Conservation (phyloP, 2,797 vertebrate genomes). For the Oreortyx pictus region DNA sequence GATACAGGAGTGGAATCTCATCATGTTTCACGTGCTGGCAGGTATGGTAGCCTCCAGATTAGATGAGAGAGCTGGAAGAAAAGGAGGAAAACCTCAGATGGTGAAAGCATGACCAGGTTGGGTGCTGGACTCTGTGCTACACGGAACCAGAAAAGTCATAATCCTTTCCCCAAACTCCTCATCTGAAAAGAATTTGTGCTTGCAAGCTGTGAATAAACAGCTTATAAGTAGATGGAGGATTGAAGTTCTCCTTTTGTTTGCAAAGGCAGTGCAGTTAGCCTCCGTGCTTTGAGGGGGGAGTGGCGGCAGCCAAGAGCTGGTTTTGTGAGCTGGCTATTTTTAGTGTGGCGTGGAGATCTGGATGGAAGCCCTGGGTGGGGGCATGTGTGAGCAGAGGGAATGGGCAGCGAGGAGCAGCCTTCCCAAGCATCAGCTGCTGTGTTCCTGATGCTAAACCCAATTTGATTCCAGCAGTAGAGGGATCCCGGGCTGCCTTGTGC, state of each 20-base stretch:
- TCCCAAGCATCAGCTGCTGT: slow-evolving; percentile 3
- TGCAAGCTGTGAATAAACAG: slow-evolving; percentile 63
- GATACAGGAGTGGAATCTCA: rapidly evolving
- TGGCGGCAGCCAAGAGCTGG: slow-evolving; percentile 24
- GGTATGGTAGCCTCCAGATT: neutral
- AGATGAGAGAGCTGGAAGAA: neutral
- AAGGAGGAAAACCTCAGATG: neutral
- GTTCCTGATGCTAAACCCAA: neutral
- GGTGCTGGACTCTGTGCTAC: neutral
- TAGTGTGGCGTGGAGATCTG: slow-evolving; percentile 44
- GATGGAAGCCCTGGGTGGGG: slow-evolving; percentile 43
- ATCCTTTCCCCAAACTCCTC: slow-evolving; percentile 12
- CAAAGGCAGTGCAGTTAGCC: slow-evolving; percentile 1
- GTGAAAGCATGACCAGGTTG: neutral
- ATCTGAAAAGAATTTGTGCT: slow-evolving; percentile 48
- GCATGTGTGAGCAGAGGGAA: neutral
- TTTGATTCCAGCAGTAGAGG: neutral
- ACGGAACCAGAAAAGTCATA: neutral
- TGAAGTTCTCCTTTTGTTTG: slow-evolving; percentile 64
- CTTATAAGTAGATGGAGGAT: slow-evolving; percentile 64
- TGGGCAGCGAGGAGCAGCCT: slow-evolving; percentile 27
- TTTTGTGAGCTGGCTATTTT: slow-evolving; percentile 63
- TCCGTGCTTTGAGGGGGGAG: slow-evolving; percentile 56
- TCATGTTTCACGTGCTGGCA: neutral
- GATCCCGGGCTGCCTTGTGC: neutral